A percentile compares a stretch with the other conserved stretches of the same genome.
phyloP scores from a whole-genome alignment of 2,113 vertebrate species.

The Fukomys damarensis region DNA sequence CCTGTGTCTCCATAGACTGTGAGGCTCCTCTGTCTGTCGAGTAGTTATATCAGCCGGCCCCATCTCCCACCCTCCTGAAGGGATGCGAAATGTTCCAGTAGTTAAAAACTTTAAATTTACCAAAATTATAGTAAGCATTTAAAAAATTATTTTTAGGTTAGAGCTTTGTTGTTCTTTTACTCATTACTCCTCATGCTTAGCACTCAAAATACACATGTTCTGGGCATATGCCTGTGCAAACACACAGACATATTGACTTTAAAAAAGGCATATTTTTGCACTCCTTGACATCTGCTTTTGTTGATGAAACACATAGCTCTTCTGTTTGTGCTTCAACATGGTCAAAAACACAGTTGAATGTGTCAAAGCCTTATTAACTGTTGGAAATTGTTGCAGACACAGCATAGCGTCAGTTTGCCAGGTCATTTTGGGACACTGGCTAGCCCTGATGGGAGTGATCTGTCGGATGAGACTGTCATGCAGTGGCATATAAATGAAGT shows the following conservation, averaged over 20 bases:
- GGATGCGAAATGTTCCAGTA: neutral
- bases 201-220: conserved; percentile 78
- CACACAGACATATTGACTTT: conserved; percentile 73
- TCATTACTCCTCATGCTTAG: conserved; percentile 40
- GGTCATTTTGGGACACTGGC: neutral
- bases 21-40: neutral
- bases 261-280: conserved; percentile 74
- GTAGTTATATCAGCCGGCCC: neutral
- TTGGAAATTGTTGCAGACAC: neutral
- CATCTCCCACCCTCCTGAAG: neutral
- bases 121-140: neutral
- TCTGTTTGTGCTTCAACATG: conserved; percentile 68
- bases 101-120: neutral
- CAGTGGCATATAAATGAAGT: neutral
- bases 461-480: neutral
- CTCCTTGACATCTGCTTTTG: conserved; percentile 79
- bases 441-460: neutral
- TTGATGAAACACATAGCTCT: conserved; percentile 75
- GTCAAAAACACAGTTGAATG: conserved; percentile 55
- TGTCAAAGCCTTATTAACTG: conserved; percentile 61
- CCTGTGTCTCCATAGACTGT: neutral
- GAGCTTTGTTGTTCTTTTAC: conserved; percentile 19
- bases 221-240: conserved; percentile 67
- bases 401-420: neutral
- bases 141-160: neutral